A percentile compares a stretch with the other conserved stretches of the same genome.
Evolutionary conservation across 2,113 vertebrate species (phyloP).

Genomic region (Sander lucioperca): DNA sequence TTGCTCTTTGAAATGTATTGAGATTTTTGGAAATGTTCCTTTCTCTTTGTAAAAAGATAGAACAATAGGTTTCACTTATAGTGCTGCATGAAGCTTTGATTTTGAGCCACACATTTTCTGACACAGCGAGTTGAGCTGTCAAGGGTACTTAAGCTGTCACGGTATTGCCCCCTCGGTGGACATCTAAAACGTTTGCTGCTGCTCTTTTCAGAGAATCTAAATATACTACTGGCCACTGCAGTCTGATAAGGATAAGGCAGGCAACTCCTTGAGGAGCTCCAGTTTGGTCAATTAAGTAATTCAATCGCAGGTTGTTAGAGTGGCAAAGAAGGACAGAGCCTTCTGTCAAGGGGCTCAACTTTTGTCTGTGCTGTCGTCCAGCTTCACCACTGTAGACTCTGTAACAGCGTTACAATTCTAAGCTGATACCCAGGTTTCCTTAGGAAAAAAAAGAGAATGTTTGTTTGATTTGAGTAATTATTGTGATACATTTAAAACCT

Average conservation of each 20-base stretch:
- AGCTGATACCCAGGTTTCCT: not conserved
- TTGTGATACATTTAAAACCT: not conserved
- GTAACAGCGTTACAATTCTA: not conserved
- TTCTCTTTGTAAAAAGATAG: not conserved
- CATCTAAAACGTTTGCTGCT: conserved; percentile 43
- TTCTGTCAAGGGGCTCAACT: conserved; percentile 24
- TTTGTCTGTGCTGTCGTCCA: conserved; percentile 25
- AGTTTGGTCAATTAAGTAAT: conserved; percentile 65
- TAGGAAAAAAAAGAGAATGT: not conserved
- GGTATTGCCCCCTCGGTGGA: conserved; percentile 8
- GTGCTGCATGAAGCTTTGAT: conserved; percentile 8
- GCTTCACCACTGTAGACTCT: not conserved
- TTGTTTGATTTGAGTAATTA: not conserved
- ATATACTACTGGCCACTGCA: conserved; percentile 44
- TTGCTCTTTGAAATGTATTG: not conserved
- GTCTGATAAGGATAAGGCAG: conserved; percentile 34
- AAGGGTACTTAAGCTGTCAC: conserved; percentile 41
- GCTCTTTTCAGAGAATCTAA: conserved; percentile 59
- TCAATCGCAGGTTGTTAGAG: conserved; percentile 46
- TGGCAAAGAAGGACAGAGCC: conserved; percentile 26
- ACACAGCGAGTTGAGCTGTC: conserved; percentile 48
- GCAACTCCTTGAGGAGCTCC: conserved; percentile 25
- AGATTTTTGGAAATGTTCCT: not conserved
- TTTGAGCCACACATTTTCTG: conserved; percentile 49
- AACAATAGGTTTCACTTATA: conserved; percentile 19